A percentile compares a stretch with the other conserved stretches of the same genome.
phyloP scores from a whole-genome alignment of 2,113 vertebrate species.

The Anser cygnoides region DNA sequence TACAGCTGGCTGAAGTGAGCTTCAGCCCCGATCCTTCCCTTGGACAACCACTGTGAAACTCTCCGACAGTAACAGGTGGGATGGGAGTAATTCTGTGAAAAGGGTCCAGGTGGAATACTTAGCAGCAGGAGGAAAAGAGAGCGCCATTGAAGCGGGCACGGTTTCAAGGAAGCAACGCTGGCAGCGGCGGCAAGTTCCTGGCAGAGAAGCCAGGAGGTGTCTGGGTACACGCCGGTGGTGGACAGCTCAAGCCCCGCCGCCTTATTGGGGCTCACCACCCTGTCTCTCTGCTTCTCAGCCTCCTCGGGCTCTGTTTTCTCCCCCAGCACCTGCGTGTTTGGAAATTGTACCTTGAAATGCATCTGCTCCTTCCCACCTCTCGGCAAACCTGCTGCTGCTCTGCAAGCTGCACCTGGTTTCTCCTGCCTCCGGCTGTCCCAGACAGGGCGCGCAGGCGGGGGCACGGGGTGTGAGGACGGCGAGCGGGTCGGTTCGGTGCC shows the following conservation, averaged over 20 bases:
- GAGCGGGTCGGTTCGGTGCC: not conserved
- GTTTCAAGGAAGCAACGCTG: not conserved
- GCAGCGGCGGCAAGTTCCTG: not conserved
- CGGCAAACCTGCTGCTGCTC: not conserved
- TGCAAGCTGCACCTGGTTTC: not conserved
- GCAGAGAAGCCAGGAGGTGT: not conserved
- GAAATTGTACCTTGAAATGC: not conserved
- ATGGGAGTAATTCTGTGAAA: not conserved
- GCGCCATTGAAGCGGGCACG: not conserved
- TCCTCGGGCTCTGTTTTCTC: not conserved
- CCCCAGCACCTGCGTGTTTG: not conserved
- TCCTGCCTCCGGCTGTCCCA: not conserved
- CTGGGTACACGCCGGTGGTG: accelerated
- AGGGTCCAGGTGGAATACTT: not conserved
- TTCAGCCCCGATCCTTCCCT: accelerated
- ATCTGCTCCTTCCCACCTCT: not conserved
- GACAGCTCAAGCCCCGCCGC: not conserved
- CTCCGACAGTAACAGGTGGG: not conserved
- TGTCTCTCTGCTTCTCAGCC: too few relatives aligned
- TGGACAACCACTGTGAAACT: not conserved
- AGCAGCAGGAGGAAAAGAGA: not conserved
- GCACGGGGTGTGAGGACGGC: too few relatives aligned
- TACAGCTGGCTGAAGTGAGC: not conserved
- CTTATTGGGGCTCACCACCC: not conserved
- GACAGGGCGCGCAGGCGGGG: not conserved